Percentiles rank a stretch among this genome's conserved stretches.
These are phyloP conservation scores for Poecilus cupreus DNA, from an alignment of 2,888 invertebrate species.

Conservation along the genomic window DNA sequence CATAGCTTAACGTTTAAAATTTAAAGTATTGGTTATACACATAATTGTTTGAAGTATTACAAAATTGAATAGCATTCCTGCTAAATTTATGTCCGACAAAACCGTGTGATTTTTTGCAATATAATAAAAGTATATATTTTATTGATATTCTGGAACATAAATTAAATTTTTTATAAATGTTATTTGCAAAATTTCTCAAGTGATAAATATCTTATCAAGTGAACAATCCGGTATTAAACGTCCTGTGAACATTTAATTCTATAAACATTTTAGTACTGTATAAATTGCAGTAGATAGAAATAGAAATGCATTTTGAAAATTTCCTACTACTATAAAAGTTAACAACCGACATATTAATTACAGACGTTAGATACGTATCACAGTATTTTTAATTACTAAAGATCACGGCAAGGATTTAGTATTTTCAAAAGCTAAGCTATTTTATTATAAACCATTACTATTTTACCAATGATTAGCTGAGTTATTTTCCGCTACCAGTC, in stretches of 20 bases:
- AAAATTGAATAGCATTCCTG: neutral
- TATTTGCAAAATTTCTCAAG: constrained; percentile 4
- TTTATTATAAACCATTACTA: too few relatives aligned
- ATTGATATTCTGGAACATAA: constrained; percentile 17
- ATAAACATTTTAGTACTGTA: constrained; percentile 4
- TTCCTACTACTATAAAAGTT: constrained; percentile 14
- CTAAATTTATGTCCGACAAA: constrained; percentile 16
- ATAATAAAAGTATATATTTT: constrained; percentile 28
- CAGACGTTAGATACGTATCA: constrained; percentile 1
- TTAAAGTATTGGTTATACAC: too few relatives aligned
- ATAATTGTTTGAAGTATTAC: neutral
- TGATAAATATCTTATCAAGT: constrained; percentile 26
- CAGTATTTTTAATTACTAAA: constrained; percentile 11
- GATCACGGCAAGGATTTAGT: neutral
- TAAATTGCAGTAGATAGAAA: constrained; percentile 26
- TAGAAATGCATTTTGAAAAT: constrained; percentile 23
- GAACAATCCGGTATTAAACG: constrained; percentile 1
- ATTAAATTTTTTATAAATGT: constrained; percentile 16
- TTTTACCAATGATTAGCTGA: too few relatives aligned
- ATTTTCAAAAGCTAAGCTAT: neutral
- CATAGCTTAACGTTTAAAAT: too few relatives aligned
- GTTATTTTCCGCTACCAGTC: too few relatives aligned
- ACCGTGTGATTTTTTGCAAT: neutral
- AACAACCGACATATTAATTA: constrained; percentile 20
- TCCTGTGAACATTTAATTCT: constrained; percentile 18